Percentiles rank a stretch among this genome's conserved stretches.
phyloP scores from a whole-genome alignment of 2,888 invertebrate genomes.

The Leistus spinibarbis region DNA sequence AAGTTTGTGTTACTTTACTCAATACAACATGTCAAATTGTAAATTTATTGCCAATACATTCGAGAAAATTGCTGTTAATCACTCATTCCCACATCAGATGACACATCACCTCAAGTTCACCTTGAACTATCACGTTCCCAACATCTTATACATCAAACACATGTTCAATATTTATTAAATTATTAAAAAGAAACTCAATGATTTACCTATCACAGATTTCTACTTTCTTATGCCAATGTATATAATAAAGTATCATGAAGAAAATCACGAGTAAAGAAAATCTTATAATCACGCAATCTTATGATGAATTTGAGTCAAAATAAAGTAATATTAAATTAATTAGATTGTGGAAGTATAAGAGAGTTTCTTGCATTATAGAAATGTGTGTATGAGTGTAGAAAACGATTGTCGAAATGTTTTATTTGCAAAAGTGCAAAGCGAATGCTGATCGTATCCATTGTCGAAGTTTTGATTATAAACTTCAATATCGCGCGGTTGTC shows the following conservation, averaged over 20 bases:
- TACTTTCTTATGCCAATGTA: too few relatives aligned
- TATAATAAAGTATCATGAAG: constrained; percentile 41
- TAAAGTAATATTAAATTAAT: too few relatives aligned
- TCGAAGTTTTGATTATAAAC: constrained; percentile 44
- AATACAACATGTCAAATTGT: not conserved
- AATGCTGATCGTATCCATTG: constrained; percentile 42
- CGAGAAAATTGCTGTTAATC: not conserved
- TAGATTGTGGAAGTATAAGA: too few relatives aligned
- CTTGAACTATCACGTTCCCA: constrained; percentile 54
- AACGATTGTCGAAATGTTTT: not conserved
- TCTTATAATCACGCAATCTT: too few relatives aligned
- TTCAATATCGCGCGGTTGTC: constrained; percentile 43
- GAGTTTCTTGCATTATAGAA: too few relatives aligned
- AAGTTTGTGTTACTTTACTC: not conserved
- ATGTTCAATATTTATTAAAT: too few relatives aligned
- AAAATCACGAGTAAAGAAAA: constrained; percentile 40
- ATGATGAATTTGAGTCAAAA: too few relatives aligned
- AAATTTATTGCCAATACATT: constrained; percentile 1
- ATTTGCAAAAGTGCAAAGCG: constrained; percentile 26
- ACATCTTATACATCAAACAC: not conserved
- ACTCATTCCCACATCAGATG: constrained; percentile 19
- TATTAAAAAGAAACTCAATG: too few relatives aligned
- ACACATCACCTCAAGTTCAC: constrained; percentile 50
- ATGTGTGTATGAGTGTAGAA: too few relatives aligned
- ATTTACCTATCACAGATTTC: too few relatives aligned